Evolutionary conservation across 2,797 vertebrate species (phyloP).

Genomic region (Cuculus canorus): DNA sequence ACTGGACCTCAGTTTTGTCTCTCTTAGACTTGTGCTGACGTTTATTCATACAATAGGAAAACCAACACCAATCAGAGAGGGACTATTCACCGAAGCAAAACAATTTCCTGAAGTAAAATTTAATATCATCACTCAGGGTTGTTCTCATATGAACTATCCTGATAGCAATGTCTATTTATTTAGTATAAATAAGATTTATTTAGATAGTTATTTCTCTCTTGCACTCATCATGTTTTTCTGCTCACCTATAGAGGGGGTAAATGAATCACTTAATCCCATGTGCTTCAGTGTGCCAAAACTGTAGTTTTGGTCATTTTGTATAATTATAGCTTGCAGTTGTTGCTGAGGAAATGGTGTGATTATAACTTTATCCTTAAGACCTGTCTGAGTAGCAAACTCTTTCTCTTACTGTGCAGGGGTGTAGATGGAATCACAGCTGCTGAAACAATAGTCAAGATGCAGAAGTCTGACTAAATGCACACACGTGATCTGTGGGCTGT

Average conservation of each 20-base stretch:
- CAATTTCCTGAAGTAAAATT: background rate
- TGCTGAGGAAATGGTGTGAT: constrained; percentile 27
- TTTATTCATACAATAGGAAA: background rate
- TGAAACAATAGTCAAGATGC: background rate
- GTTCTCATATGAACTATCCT: background rate
- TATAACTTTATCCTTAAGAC: constrained; percentile 13
- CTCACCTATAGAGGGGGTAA: constrained; percentile 3
- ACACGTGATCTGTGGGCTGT: background rate
- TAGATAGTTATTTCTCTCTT: background rate
- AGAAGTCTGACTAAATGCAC: constrained; percentile 3
- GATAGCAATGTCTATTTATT: background rate
- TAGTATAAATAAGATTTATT: no score
- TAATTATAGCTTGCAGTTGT: constrained; percentile 35
- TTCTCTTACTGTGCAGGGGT: background rate
- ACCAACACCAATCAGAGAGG: background rate
- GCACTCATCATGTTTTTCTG: background rate
- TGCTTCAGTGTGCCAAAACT: constrained; percentile 17
- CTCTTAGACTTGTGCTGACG: background rate
- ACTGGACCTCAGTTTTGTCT: background rate
- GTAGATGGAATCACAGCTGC: background rate
- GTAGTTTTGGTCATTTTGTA: constrained; percentile 21
- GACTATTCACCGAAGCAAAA: background rate
- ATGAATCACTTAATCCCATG: constrained; percentile 22
- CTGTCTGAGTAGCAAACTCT: constrained; percentile 8
- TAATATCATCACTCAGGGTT: background rate